These are phyloP conservation scores for Cuculus canorus DNA, from an alignment of 2,797 vertebrate species.

Conservation along the genomic window DNA sequence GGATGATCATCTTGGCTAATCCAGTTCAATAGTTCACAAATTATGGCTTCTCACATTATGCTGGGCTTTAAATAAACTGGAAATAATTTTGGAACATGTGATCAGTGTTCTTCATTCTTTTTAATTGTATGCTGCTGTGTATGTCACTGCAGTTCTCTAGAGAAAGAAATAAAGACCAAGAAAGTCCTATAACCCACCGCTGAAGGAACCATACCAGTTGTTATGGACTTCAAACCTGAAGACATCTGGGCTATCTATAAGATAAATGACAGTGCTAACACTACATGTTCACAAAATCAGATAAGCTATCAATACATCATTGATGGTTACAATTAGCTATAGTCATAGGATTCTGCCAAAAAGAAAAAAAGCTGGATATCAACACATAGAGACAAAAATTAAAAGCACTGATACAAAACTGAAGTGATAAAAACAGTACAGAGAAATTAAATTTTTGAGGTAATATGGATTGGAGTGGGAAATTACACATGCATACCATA, in stretches of 20 bases:
- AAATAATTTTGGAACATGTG: background rate
- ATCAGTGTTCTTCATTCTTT: background rate
- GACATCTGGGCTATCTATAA: background rate
- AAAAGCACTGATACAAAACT: background rate
- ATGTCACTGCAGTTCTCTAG: background rate
- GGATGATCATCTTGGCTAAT: background rate
- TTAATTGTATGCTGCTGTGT: background rate
- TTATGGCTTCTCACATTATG: background rate
- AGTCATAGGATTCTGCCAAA: background rate
- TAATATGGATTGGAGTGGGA: background rate
- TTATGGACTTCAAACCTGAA: background rate
- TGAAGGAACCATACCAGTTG: background rate
- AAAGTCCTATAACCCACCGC: background rate
- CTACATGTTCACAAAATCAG: background rate
- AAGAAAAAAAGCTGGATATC: background rate
- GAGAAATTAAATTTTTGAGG: background rate
- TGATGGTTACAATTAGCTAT: background rate
- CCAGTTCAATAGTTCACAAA: background rate
- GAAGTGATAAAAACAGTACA: background rate
- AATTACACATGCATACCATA: background rate
- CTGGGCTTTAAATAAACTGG: background rate
- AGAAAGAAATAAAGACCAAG: background rate
- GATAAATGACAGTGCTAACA: background rate
- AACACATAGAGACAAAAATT: background rate
- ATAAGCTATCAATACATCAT: background rate